Conservation (phyloP, 92 coral and sea anemone species). For the Phenganax stokvisi region DNA sequence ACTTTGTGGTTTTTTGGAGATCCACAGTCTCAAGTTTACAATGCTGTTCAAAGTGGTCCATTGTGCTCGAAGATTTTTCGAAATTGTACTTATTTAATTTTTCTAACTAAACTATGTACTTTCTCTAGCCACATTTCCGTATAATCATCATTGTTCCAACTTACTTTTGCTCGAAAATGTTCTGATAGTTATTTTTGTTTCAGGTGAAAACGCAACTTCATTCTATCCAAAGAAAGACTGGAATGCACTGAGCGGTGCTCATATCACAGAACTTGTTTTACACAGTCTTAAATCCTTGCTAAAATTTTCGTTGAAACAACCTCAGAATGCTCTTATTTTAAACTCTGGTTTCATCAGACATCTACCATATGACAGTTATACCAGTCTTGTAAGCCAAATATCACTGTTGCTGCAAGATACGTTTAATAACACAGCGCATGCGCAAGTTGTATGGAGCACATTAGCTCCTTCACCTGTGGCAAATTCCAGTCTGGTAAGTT, state of each 20-base stretch:
- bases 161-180: no score
- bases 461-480: neutral
- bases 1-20: conserved; percentile 37
- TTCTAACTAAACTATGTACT: no score
- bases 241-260: neutral
- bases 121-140: neutral
- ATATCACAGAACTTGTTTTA: conserved; percentile 20
- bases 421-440: conserved; percentile 12
- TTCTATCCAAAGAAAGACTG: conserved; percentile 14
- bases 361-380: conserved; percentile 16
- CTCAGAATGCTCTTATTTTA: conserved; percentile 22
- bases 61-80: conserved; percentile 20
- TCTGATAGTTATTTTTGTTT: neutral
- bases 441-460: conserved; percentile 38
- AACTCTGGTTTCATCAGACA: conserved; percentile 19
- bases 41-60: conserved; percentile 20
- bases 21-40: conserved; percentile 1
- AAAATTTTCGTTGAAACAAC: neutral
- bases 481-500: conserved; percentile 11
- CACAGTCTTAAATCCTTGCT: conserved; percentile 16
- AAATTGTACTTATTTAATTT: conserved; percentile 16
- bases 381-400: conserved; percentile 3
- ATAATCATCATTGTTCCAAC: no score
- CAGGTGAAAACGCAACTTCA: conserved; percentile 22
- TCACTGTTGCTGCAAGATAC: conserved; percentile 14